Evolutionary conservation across 2,888 invertebrate species (phyloP), one percentile per base, ranked within the genome.

Genomic region (Sipha maydis): DNA sequence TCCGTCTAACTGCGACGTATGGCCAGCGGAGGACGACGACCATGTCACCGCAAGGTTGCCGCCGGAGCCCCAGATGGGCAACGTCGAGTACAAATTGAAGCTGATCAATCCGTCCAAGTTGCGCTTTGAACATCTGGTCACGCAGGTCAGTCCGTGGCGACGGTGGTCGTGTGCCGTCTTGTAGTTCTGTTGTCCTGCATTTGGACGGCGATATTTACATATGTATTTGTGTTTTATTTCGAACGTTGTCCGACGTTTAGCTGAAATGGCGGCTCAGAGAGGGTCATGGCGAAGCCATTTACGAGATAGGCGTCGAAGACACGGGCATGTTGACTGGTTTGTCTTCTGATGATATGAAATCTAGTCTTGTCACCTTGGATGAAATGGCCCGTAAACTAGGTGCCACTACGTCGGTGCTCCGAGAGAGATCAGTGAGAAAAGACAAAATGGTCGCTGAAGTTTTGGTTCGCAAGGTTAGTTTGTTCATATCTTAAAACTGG

Each of bases 251-350:
- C 28, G 54, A 28, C 19, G 25, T 28, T 2, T 91, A 95, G 95
- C 95, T 99, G 94, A 99, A 99, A 93, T 99, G 99, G 99, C 94
- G 99, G 0, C 93, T 99, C 19, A 95, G 97, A 0, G 98, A 98
- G 92, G 98, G 99, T 54, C 97, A 98, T 90, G 99, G 99, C 0
- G 97, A 98, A 92, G 99, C 99, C 0, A 97, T 99, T 90, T 99
- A 99, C 93, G 98, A 99, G 92, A 96, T 99, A 83, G 99, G 99
- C 0, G 97, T 98, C 3, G 95, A 97, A 89, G 98, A 97, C 92
- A 96, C 96, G 91, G 98, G 98, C 0, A 94, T 95, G 84, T 93
- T 99, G 90, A 94, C 96, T 19, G 99, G 99, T 7, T 93, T 99
- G 11, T 94, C 95, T 0, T 94, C 95, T 86, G 93, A 94, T 19